Base-by-base conservation (phyloP, 2,113 vertebrate genomes). In the Anolis sagrei region DNA sequence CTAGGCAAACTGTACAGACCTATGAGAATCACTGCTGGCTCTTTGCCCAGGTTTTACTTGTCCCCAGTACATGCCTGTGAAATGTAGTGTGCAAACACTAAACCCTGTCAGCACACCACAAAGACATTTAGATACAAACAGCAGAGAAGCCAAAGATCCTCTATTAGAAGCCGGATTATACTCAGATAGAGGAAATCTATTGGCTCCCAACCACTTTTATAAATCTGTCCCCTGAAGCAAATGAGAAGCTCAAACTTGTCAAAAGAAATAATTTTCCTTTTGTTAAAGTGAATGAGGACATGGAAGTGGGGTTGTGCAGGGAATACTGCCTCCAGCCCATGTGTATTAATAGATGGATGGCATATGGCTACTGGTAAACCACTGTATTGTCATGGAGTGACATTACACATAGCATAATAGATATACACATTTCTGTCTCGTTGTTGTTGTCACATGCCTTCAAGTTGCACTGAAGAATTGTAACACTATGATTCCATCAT, bases 51-150 rank as follows among this genome's bases (percentile, higher is more conserved):
- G 34, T 74, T 39, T 86, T 39, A 62, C 49, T 76, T 84, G 48
- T 36, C 61, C 48, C 68, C 18, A 0, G 29, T 1, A 0, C 0
- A 89, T 51, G 84, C 73, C 89, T 94, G 95, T 76, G 73, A 96
- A 90, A 96, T 94, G 91, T 85, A 2, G 91, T 95, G 89, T 93
- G 96, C 93, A 96, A 97, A 96, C 91, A 95, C 89, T 88, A 96
- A 95, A 96, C 95, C 96, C 91, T 1, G 49, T 61, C 89, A 21
- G 27, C 3, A 34, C 32, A 32, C 54, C 39, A 88, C 84, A 0
- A 0, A 90, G 87, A 83, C 6, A 85, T 83, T 89, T 84, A 78
- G 90, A 81, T 84, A 86, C 83, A 87, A 92, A 80, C 89, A 90
- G 72, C 58, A 18, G 0, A 84, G 79, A 91, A 86, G 76, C 58